A percentile compares a stretch with the other conserved stretches of the same genome.
These are phyloP conservation scores for Formica exsecta DNA, from an alignment of 1,140 invertebrate genomes.

Conservation along the genomic window DNA sequence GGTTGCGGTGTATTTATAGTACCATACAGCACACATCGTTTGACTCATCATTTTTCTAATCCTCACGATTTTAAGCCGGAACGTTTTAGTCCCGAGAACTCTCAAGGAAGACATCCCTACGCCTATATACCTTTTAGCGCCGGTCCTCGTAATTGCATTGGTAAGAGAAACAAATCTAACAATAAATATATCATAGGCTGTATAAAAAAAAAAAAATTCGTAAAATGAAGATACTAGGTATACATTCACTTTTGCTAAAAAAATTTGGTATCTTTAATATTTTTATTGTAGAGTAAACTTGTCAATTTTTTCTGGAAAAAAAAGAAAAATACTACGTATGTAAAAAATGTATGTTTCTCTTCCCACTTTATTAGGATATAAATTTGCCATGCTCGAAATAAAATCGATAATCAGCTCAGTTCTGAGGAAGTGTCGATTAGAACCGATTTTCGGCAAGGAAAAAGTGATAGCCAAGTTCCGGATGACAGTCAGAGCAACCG, in stretches of 20 bases:
- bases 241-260: neutral
- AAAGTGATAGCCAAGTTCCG: conserved; percentile 86
- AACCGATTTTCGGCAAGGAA: conserved; percentile 85
- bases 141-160: conserved; percentile 90
- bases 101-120: conserved; percentile 87
- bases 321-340: neutral
- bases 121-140: conserved; percentile 91
- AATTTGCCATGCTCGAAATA: conserved; percentile 91
- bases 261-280: conserved; percentile 1
- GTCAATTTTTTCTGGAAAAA: neutral
- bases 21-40: conserved; percentile 89
- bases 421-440: conserved; percentile 88
- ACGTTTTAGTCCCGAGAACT: conserved; percentile 88
- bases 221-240: conserved; percentile 16
- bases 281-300: neutral
- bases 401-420: conserved; percentile 90
- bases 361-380: conserved; percentile 86
- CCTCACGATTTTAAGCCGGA: conserved; percentile 92
- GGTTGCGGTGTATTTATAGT: conserved; percentile 85
- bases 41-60: conserved; percentile 89
- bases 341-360: neutral
- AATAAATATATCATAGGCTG: neutral
- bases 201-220: neutral
- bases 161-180: conserved; percentile 78
- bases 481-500: conserved; percentile 87